Percentiles rank a stretch among this genome's conserved stretches.
Conservation (phyloP, 1,140 invertebrate genomes). For the Agrypnia vestita region DNA sequence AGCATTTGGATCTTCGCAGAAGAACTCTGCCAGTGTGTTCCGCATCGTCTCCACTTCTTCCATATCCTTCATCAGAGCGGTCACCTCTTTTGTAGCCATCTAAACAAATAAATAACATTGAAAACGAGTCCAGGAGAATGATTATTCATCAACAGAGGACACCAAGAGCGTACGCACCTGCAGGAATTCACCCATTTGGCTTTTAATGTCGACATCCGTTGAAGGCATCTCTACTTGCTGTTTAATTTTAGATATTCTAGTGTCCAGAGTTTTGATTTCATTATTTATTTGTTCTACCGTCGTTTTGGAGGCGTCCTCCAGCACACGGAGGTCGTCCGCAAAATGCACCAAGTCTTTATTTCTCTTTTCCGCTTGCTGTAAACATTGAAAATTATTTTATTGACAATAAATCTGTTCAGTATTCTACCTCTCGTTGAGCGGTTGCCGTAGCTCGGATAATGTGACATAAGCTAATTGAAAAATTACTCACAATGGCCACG, state of each 20-base stretch:
- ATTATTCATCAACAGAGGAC: background rate
- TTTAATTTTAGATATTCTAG: conserved; percentile 85
- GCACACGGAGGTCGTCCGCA: conserved; percentile 82
- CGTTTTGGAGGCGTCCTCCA: conserved; percentile 94
- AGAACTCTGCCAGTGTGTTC: conserved; percentile 90
- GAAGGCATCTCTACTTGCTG: conserved; percentile 85
- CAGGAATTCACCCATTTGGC: conserved; percentile 92
- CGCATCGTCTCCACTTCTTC: conserved; percentile 86
- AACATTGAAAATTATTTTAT: conserved; percentile 41
- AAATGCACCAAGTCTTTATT: conserved; percentile 87
- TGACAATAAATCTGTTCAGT: conserved; percentile 39
- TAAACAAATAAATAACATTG: conserved; percentile 65
- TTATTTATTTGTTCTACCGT: conserved; percentile 93
- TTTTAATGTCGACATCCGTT: conserved; percentile 86
- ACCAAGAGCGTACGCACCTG: conserved; percentile 74
- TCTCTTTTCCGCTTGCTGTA: conserved; percentile 89
- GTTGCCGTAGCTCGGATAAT: background rate
- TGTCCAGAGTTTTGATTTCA: conserved; percentile 88
- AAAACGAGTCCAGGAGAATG: background rate
- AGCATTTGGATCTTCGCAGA: conserved; percentile 92
- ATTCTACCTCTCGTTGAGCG: background rate
- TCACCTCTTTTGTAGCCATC: conserved; percentile 87
- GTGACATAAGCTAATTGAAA: background rate
- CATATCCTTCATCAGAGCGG: conserved; percentile 85
- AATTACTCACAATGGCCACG: conserved; percentile 83